Evolutionary conservation across 2,113 vertebrate genomes (phyloP).

Genomic region (Nannospalax galili): DNA sequence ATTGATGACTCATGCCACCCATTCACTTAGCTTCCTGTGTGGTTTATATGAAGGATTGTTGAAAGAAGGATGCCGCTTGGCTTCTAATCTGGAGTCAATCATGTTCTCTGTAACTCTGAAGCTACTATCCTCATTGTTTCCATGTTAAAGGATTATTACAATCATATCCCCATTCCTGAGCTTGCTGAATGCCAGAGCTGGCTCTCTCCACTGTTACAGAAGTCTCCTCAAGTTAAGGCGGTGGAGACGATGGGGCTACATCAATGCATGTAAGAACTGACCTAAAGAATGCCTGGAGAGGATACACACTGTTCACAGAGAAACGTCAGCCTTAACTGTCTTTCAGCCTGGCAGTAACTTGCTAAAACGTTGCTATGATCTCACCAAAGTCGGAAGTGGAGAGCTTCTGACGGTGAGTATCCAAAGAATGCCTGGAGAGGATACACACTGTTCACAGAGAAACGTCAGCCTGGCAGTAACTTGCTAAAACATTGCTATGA

Average conservation of each 20-base stretch:
- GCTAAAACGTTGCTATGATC: not conserved
- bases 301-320: too few relatives aligned
- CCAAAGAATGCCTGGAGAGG: not conserved
- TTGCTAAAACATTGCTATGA: not conserved
- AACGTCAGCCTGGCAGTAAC: not conserved
- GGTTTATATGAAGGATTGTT: not conserved
- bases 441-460: too few relatives aligned
- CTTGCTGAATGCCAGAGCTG: not conserved
- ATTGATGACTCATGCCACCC: not conserved
- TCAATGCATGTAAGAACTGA: not conserved
- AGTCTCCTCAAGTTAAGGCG: not conserved
- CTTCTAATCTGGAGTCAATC: not conserved
- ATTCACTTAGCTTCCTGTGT: not conserved
- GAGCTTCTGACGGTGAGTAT: not conserved
- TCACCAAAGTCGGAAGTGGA: not conserved
- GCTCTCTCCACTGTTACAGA: not conserved
- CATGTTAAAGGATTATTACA: not conserved
- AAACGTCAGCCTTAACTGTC: too few relatives aligned
- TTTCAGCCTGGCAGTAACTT: not conserved
- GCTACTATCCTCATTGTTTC: not conserved
- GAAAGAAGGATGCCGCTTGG: not conserved
- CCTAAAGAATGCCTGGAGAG: not conserved
- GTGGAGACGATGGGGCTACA: not conserved
- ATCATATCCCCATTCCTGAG: not conserved
- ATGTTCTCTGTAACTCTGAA: not conserved